Percentiles rank a stretch among this genome's conserved stretches.
phyloP scores from a whole-genome alignment of 2,888 invertebrate species.

The Himalopsyche kuldschensis region DNA sequence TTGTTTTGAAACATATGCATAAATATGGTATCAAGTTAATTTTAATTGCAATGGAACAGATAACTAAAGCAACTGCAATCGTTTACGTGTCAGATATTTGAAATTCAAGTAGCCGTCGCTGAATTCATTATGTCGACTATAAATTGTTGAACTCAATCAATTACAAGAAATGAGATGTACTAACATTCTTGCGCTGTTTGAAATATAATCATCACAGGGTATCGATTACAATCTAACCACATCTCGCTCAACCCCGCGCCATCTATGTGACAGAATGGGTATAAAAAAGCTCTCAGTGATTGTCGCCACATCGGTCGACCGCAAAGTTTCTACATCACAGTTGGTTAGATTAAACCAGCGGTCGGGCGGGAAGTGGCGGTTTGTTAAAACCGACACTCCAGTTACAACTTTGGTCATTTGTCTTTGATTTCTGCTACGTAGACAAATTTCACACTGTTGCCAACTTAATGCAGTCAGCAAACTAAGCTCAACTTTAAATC shows the following conservation, averaged over 20 bases:
- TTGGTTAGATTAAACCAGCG: conserved; percentile 27
- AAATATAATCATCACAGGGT: neutral
- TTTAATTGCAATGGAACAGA: no score
- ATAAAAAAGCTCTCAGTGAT: conserved; percentile 20
- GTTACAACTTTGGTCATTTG: conserved; percentile 38
- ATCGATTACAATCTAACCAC: neutral
- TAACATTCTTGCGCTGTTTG: neutral
- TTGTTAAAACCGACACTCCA: conserved; percentile 25
- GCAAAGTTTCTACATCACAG: conserved; percentile 26
- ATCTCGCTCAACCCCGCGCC: neutral
- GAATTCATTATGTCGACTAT: no score
- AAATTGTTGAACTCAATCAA: no score
- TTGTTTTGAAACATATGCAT: no score
- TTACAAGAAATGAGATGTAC: no score
- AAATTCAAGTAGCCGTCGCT: no score
- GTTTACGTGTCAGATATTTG: no score
- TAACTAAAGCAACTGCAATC: no score
- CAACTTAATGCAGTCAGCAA: neutral
- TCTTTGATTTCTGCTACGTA: conserved; percentile 33
- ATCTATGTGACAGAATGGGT: neutral
- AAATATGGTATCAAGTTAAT: no score
- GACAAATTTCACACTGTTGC: neutral
- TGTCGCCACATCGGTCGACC: conserved; percentile 24
- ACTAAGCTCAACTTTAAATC: neutral
- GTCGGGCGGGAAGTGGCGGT: conserved; percentile 24